Evolutionary conservation across 2,888 invertebrate genomes (phyloP).

Genomic region (Oithona nana): DNA sequence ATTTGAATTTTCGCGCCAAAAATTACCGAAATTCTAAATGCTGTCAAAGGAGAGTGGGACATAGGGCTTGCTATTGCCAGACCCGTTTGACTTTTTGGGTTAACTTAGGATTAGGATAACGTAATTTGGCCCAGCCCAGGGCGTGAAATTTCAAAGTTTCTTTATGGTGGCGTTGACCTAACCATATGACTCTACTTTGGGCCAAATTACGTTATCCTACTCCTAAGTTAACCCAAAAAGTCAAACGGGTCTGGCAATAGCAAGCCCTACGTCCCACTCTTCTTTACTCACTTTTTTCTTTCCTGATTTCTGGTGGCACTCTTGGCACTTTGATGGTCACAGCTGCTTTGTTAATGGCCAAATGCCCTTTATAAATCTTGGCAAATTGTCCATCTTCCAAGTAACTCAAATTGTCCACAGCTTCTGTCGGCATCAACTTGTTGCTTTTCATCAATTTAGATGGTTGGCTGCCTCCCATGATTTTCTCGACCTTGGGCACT

Average conservation of each 20-base stretch:
- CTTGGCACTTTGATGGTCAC: conserved; percentile 5
- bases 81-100: not conserved
- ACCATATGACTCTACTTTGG: too few relatives aligned
- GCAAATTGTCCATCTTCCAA: conserved; percentile 4
- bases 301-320: not conserved
- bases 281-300: not conserved
- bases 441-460: not conserved
- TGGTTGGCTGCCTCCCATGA: not conserved
- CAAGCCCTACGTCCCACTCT: not conserved
- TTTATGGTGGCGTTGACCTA: too few relatives aligned
- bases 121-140: too few relatives aligned
- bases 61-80: not conserved
- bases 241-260: not conserved
- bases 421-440: not conserved
- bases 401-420: not conserved
- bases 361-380: conserved; percentile 1
- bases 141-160: too few relatives aligned
- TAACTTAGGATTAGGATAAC: too few relatives aligned
- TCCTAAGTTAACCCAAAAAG: too few relatives aligned
- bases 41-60: not conserved
- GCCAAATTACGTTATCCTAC: too few relatives aligned
- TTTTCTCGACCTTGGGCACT: too few relatives aligned
- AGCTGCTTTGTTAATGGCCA: not conserved
- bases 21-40: too few relatives aligned
- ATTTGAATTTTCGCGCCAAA: too few relatives aligned